phyloP scores from a whole-genome alignment of 2,113 vertebrate species.

The Sminthopsis crassicaudata region DNA sequence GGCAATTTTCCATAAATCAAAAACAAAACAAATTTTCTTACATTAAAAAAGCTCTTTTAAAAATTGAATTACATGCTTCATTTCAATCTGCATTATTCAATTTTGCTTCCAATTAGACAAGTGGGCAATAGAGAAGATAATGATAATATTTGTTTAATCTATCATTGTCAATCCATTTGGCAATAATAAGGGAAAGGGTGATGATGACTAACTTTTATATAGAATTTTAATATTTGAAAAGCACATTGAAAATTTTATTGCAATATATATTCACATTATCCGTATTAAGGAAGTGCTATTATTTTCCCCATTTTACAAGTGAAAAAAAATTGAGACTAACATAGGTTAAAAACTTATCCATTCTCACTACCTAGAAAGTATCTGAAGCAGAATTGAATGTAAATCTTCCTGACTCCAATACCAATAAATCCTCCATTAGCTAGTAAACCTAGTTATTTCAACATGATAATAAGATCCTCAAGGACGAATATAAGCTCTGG shows the following conservation, averaged over 20 bases:
- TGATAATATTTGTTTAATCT: conserved; percentile 35
- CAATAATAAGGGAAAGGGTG: background rate
- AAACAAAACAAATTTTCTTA: conserved; percentile 10
- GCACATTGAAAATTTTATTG: background rate
- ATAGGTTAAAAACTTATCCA: background rate
- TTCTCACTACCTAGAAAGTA: background rate
- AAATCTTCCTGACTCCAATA: background rate
- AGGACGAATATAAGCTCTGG: background rate
- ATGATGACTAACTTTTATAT: background rate
- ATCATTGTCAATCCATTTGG: background rate
- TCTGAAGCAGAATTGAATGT: background rate
- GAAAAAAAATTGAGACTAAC: background rate
- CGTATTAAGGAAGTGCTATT: background rate
- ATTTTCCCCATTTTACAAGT: background rate
- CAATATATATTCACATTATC: background rate
- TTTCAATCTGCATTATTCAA: conserved; percentile 21
- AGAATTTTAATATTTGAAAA: background rate
- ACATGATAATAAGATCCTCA: background rate
- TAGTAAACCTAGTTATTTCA: background rate
- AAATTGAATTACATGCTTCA: background rate
- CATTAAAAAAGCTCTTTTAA: background rate
- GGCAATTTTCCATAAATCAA: background rate
- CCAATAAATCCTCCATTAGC: background rate
- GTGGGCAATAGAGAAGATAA: background rate
- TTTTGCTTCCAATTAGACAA: conserved; percentile 13